phyloP scores from a whole-genome alignment of 2,113 vertebrate genomes.

The Prionailurus viverrinus region DNA sequence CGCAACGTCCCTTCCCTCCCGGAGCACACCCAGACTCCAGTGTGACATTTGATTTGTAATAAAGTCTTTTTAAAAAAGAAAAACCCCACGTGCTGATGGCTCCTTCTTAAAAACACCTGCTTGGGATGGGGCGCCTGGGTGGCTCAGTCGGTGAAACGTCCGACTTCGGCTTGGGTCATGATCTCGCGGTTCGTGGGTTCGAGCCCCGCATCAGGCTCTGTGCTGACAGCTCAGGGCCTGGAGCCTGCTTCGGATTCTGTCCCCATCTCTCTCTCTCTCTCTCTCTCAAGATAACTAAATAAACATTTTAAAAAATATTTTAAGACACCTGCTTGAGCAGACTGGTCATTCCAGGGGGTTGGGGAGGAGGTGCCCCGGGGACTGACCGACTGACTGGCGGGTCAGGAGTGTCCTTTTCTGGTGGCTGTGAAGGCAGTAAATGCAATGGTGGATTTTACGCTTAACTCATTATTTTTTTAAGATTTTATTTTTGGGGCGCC shows the following conservation, averaged over 20 bases:
- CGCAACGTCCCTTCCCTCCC: neutral
- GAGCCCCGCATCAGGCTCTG: too few species aligned
- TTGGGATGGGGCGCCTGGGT: too few species aligned
- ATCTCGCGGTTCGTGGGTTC: too few species aligned
- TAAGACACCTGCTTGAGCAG: neutral
- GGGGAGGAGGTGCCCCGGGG: neutral
- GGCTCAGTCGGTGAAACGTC: too few species aligned
- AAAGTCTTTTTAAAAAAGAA: neutral
- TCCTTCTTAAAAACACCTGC: neutral
- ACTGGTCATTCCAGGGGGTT: accelerated
- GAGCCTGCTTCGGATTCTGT: too few species aligned
- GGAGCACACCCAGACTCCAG: accelerated
- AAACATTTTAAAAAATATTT: too few species aligned
- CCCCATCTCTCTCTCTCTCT: too few species aligned
- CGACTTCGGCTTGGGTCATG: too few species aligned
- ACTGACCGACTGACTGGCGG: too few species aligned
- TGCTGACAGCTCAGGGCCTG: too few species aligned
- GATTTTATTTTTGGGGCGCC: too few species aligned
- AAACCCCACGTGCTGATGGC: neutral
- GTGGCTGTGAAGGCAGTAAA: neutral
- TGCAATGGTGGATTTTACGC: neutral
- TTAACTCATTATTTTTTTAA: neutral
- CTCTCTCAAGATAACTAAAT: too few species aligned
- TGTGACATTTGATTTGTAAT: neutral
- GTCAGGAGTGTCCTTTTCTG: neutral